Evolutionary conservation across 2,888 invertebrate species (phyloP), one percentile per base, ranked within the genome.

Genomic region (Acleris laterana): DNA sequence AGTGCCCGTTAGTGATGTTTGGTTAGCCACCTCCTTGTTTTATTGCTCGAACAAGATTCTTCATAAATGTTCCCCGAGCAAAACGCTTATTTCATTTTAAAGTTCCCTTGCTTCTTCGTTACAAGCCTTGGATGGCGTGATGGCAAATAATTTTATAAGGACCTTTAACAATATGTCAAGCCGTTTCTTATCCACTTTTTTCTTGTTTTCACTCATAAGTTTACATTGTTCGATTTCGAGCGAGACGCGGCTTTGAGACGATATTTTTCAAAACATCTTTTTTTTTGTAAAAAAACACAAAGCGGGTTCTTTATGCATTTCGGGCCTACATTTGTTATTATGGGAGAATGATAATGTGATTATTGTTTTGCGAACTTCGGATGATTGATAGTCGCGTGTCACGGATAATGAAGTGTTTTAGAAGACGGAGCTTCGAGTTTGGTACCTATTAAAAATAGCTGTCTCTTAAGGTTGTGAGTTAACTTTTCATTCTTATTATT

Each of bases 81-180:
- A 75, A 78, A 80, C 80, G 81, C 80, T 80, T 82, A 83, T 83
- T 80, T 82, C 79, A 79, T 79, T 80, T 81, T 66, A 51, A 66
- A 63, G 49, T 49, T 55, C 52, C 25, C 52, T 87, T 82, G 83
- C 87, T 84, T 84, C 87, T 86, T 82, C 80, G 84, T 83, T 84
- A 84, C 86, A 82, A 82, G 82, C 70, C 76, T 74, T 75, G 85
- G 83, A 85, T 91, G 88, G 91, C 90, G 90, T 91, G 90, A 91
- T 90, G 89, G 90, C 89, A 90, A 92, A 90, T 91, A 91, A 92
- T 90, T 90, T 91, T 89, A 90, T 90, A 90, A 87, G 86, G 80
- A 77, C 88, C 85, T 82, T 89, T 87, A 89, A 87, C 90, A 91
- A 92, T 91, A 92, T 92, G 92, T 91, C 91, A 90, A 88, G 80